phyloP scores from a whole-genome alignment of 2,888 invertebrate genomes.

The Maniola hyperantus region DNA sequence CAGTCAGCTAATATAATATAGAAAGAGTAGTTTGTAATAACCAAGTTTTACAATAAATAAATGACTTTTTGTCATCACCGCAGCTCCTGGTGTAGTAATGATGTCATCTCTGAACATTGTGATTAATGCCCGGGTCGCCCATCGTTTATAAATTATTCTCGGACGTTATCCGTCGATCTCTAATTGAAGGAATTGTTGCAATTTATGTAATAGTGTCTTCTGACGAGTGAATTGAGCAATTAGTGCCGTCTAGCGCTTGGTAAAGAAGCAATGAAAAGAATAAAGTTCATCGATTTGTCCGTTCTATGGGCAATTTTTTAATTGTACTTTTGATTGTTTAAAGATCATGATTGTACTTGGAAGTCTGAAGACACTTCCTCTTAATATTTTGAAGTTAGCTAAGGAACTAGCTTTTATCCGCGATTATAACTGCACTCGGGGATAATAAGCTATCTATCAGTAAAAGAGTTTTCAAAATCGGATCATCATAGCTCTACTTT shows the following conservation, averaged over 20 bases:
- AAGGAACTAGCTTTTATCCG: too few species aligned
- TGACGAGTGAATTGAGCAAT: constrained; percentile 68
- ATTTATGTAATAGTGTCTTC: constrained; percentile 53
- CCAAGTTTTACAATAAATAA: too few species aligned
- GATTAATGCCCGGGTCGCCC: constrained; percentile 60
- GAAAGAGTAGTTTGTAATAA: too few species aligned
- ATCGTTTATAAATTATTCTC: constrained; percentile 57
- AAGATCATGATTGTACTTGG: neutral
- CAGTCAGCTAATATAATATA: too few species aligned
- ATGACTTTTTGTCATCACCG: too few species aligned
- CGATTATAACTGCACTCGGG: too few species aligned
- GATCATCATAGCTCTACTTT: too few species aligned
- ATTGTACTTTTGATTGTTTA: constrained; percentile 23
- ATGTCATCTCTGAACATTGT: constrained; percentile 63
- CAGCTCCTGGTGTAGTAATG: constrained; percentile 44
- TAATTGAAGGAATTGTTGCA: constrained; percentile 73
- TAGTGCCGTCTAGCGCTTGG: constrained; percentile 43
- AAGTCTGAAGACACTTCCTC: neutral
- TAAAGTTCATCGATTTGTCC: constrained; percentile 38
- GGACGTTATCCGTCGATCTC: constrained; percentile 68
- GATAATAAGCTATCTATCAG: too few species aligned
- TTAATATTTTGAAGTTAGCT: too few species aligned
- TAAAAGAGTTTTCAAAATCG: too few species aligned
- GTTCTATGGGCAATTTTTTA: constrained; percentile 30
- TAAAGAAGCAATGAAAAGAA: constrained; percentile 41